These are phyloP conservation scores for Drosophila paramelanica DNA, from an alignment of 2,888 invertebrate species.

Conservation along the genomic window DNA sequence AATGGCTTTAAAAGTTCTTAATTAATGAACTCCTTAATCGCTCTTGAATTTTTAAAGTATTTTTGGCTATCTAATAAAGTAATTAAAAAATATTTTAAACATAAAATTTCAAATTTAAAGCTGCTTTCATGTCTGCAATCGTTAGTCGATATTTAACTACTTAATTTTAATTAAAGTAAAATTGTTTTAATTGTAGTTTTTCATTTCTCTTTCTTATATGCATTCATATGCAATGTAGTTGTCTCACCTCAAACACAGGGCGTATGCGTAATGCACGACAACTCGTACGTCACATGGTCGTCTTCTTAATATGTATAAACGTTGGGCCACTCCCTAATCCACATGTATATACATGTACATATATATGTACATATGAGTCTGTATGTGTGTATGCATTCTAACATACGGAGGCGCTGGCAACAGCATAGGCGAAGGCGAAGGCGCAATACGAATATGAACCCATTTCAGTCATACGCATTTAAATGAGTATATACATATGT, in stretches of 20 bases:
- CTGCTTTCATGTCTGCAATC: no score
- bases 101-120: no score
- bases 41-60: no score
- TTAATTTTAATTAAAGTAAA: no score
- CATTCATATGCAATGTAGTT: background rate
- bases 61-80: no score
- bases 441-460: constrained; percentile 54
- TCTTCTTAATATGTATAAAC: constrained; percentile 17
- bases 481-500: constrained; percentile 46
- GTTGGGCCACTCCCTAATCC: constrained; percentile 62
- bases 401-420: constrained; percentile 35
- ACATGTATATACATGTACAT: constrained; percentile 7
- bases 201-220: no score
- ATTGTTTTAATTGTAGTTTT: no score
- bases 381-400: constrained; percentile 19
- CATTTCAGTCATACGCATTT: constrained; percentile 68
- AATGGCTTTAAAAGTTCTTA: no score
- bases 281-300: constrained; percentile 34
- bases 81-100: no score
- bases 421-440: constrained; percentile 15
- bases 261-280: constrained; percentile 60
- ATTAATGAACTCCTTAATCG: no score
- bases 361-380: constrained; percentile 16
- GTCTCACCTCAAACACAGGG: constrained; percentile 23
- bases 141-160: no score